A percentile compares a stretch with the other conserved stretches of the same genome.
Evolutionary conservation across 2,113 vertebrate species (phyloP).

Genomic region (Puntigrus tetrazona): DNA sequence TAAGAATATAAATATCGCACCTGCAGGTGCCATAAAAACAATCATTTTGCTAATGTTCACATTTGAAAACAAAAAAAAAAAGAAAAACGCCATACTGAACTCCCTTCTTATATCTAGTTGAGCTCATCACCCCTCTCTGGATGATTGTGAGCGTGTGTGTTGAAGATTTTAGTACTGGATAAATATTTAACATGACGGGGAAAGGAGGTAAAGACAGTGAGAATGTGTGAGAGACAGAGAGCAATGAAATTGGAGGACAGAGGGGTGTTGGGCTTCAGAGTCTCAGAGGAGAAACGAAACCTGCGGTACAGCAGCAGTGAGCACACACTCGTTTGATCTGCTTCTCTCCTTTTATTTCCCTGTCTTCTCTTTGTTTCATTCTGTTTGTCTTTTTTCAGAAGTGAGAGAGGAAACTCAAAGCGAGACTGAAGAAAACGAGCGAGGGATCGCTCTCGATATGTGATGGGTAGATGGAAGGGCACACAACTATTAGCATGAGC

Average conservation of each 20-base stretch:
- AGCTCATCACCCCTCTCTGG: neutral
- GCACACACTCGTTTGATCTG: constrained; percentile 71
- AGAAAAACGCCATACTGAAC: neutral
- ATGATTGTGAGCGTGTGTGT: constrained; percentile 3
- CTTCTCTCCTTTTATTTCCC: constrained; percentile 31
- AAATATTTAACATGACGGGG: constrained; percentile 20
- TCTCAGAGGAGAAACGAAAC: constrained; percentile 1
- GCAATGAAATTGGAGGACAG: constrained; percentile 7
- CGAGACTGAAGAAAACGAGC: neutral
- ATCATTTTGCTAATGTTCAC: neutral
- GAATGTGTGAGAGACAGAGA: neutral
- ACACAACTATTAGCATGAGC: constrained; percentile 5
- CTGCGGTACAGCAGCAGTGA: constrained; percentile 65
- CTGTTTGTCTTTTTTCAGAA: constrained; percentile 30
- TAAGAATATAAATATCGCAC: neutral
- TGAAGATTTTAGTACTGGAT: neutral
- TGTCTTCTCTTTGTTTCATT: constrained; percentile 64
- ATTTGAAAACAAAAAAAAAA: neutral
- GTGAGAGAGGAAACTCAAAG: constrained; percentile 36
- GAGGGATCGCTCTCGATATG: neutral
- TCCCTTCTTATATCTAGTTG: neutral
- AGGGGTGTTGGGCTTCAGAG: neutral
- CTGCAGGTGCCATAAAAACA: too few species aligned
- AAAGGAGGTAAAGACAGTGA: neutral
- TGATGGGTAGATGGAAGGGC: neutral